Evolutionary conservation across 2,888 invertebrate genomes (phyloP), one percentile per base, ranked within the genome.

Genomic region (Thecophora atra): DNA sequence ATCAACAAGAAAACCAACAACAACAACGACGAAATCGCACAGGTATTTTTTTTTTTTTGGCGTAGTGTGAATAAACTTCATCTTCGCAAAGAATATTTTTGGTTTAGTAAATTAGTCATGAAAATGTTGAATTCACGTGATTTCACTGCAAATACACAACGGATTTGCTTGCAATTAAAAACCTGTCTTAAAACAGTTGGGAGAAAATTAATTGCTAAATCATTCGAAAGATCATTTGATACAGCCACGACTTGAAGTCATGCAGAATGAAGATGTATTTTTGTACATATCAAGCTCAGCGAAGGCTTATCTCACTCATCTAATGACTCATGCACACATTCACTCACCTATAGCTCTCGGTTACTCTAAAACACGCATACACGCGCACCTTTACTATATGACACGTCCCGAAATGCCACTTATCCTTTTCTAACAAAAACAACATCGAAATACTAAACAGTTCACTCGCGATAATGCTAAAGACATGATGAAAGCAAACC

Each of bases 1-100:
- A 58, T 65, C 37, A 76, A 75, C 74, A 63, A 73, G 68, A 60
- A 76, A 77, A 78, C 79, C 79, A 78, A 78, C 79, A 70, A 67
- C 74, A 56, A 74, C 73, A 44, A 75, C 78, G 75, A 76, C 76
- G 13, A 77, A 76, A 72, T 73, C 79, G 73, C 37, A 70, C 73
- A 79, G 78, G 78, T 78, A 79, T 75, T 76, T 69, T 47, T 64
- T 70, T 64, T 65, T 47, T 69, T 54, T 63, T 58, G 17, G 65
- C 28, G 51, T 54, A 58, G 24, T 17, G 30, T 24, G 37, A 24
- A 17, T 13, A 37, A 6, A 37, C 6, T 37, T 1, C n/a, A n/a
- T n/a, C 37, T 37, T 37, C 37, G 37, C 37, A 37, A 11, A 37
- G 37, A 37, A 37, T 37, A 19, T 19, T 17, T 19, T 24, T 47